These are phyloP conservation scores for Dryomyza anilis DNA, from an alignment of 2,888 invertebrate genomes.

Conservation along the genomic window DNA sequence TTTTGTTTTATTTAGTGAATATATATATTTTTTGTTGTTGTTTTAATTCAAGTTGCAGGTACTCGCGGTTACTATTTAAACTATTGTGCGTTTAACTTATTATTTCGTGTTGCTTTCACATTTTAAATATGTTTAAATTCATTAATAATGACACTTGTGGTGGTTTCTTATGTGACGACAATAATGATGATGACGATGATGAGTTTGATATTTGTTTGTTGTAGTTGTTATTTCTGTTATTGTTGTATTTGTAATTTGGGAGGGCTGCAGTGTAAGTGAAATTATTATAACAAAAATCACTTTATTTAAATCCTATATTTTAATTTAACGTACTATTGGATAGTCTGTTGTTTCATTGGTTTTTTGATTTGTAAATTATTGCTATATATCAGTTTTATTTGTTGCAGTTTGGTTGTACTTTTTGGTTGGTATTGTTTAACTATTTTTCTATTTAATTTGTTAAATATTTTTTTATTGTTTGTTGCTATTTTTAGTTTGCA, in stretches of 20 bases:
- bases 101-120: slow-evolving; percentile 24
- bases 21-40: neutral
- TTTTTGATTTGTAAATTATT: slow-evolving; percentile 23
- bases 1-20: neutral
- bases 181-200: neutral
- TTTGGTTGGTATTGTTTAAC: slow-evolving; percentile 25
- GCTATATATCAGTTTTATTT: slow-evolving; percentile 23
- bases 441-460: slow-evolving; percentile 25
- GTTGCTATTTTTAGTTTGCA: neutral
- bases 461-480: neutral
- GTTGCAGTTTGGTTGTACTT: slow-evolving; percentile 30
- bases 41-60: slow-evolving; percentile 44
- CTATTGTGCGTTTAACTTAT: slow-evolving; percentile 49
- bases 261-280: too few relatives aligned
- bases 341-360: slow-evolving; percentile 7
- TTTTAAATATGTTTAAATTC: slow-evolving; percentile 28
- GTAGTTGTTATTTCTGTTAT: neutral
- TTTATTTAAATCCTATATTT: too few relatives aligned
- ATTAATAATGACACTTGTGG: slow-evolving; percentile 43
- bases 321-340: too few relatives aligned
- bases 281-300: too few relatives aligned
- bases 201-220: neutral
- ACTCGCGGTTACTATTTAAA: slow-evolving; percentile 60
- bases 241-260: too few relatives aligned
- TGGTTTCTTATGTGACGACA: slow-evolving; percentile 2